Evolutionary conservation across 2,797 vertebrate genomes (phyloP), one percentile per base, ranked within the genome.

Genomic region (Salarias fasciatus): DNA sequence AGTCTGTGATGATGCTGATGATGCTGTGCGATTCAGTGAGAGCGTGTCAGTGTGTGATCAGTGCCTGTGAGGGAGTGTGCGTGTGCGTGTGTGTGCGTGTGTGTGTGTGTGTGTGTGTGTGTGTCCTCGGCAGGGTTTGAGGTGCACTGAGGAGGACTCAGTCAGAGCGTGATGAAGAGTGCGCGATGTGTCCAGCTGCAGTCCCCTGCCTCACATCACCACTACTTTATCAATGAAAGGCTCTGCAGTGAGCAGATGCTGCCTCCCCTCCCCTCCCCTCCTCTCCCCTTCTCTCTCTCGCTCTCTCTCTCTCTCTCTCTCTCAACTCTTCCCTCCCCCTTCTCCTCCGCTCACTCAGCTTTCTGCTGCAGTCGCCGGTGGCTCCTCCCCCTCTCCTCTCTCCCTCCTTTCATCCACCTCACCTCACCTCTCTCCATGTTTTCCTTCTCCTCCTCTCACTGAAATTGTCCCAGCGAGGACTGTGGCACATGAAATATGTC

Each of bases 191-290:
- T 80, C 80, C 79, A 82, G 83, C 61, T 85, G 82, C 73, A 68
- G 79, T 76, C 76, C 53, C 77, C 51, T 59, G 60, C 66, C 70
- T 73, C 65, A 49, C 52, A 63, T 33, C 30, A 33, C 48, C 8
- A 33, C 70, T 71, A 80, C 80, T 91, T 91, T 90, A 84, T 91
- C 88, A 91, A 91, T 91, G 89, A 89, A 86, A 63, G 64, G 55
- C 66, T 90, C 86, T 62, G 85, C 86, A 88, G 86, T 80, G 72
- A 87, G 61, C 79, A 69, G 73, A 81, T 82, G 75, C 79, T 6
- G n/a, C 60, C 73, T 68, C 76, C 72, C 53, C 53, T 64, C 44
- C 70, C 37, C 15, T 54, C 61, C 54, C 60, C 50, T 52, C 69
- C 65, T 69, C 62, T 46, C 68, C 41, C 58, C 56, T 58, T 40